Percentiles rank a stretch among this genome's conserved stretches.
Conservation (phyloP, 2,888 invertebrate species). For the Caenorhabditis plicata region DNA sequence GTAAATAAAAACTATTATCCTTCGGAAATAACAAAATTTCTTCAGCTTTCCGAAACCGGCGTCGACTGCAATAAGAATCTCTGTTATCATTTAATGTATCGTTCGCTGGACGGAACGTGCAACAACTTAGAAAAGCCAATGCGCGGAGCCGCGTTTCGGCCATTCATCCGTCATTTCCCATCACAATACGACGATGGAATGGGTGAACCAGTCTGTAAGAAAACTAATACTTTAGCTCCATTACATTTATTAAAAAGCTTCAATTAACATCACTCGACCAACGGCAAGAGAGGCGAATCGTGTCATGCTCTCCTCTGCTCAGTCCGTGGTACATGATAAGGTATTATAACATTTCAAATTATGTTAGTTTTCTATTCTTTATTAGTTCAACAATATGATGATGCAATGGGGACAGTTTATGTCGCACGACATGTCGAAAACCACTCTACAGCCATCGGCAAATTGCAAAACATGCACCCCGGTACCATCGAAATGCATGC, state of each 20-base stretch:
- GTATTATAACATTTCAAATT: slow-evolving; percentile 5
- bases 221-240: neutral
- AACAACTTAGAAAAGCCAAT: slow-evolving; percentile 87
- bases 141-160: slow-evolving; percentile 87
- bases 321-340: slow-evolving; percentile 56
- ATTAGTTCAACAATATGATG: slow-evolving; percentile 61
- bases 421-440: slow-evolving; percentile 64
- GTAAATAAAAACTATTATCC: too few relatives aligned
- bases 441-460: slow-evolving; percentile 59
- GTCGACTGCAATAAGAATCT: slow-evolving; percentile 68
- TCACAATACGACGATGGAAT: slow-evolving; percentile 63
- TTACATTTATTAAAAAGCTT: slow-evolving; percentile 13
- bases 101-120: slow-evolving; percentile 89
- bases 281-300: slow-evolving; percentile 58
- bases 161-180: slow-evolving; percentile 66
- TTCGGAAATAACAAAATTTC: too few relatives aligned
- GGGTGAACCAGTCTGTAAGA: slow-evolving; percentile 60
- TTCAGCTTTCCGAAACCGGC: slow-evolving; percentile 51
- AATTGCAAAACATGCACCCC: slow-evolving; percentile 56
- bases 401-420: slow-evolving; percentile 66
- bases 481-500: slow-evolving; percentile 61
- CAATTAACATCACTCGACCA: slow-evolving; percentile 44
- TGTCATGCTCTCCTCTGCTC: slow-evolving; percentile 59
- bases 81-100: slow-evolving; percentile 65
- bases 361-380: slow-evolving; percentile 1